Evolutionary conservation across 2,888 invertebrate genomes (phyloP).

Genomic region (Epirrita christyi): DNA sequence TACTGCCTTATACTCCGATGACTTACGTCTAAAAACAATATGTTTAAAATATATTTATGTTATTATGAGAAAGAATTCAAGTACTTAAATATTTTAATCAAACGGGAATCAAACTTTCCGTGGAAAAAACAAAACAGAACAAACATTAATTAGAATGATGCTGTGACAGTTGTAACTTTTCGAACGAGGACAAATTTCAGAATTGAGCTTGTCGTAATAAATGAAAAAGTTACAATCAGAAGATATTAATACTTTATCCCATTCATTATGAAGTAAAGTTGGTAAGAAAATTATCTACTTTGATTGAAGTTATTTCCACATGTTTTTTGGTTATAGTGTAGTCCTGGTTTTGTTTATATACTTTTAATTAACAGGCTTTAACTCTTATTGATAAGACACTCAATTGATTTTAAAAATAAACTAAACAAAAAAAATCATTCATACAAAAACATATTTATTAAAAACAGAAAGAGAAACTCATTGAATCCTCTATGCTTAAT

Average conservation of each 20-base stretch:
- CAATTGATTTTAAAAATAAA: no score
- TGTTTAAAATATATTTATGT: conserved; percentile 42
- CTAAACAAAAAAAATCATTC: no score
- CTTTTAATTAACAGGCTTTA: no score
- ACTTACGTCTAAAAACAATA: conserved; percentile 59
- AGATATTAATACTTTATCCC: conserved; percentile 84
- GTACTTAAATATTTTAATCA: conserved; percentile 56
- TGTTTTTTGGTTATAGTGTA: no score
- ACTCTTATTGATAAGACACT: no score
- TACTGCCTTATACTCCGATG: conserved; percentile 53
- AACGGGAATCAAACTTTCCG: conserved; percentile 68
- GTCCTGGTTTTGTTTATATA: no score
- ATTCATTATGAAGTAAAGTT: conserved; percentile 69
- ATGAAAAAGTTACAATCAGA: conserved; percentile 83
- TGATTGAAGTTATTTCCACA: no score
- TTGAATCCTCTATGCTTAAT: no score
- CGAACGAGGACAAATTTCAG: conserved; percentile 76
- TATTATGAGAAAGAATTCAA: conserved; percentile 50
- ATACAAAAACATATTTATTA: no score
- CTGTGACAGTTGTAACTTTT: conserved; percentile 79
- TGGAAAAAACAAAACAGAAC: conserved; percentile 77
- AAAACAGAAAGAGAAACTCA: no score
- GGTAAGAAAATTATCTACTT: conserved; percentile 23
- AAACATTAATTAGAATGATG: conserved; percentile 81
- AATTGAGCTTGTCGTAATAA: conserved; percentile 81